phyloP scores from a whole-genome alignment of 2,888 invertebrate species.

The Luperina nickerlii region DNA sequence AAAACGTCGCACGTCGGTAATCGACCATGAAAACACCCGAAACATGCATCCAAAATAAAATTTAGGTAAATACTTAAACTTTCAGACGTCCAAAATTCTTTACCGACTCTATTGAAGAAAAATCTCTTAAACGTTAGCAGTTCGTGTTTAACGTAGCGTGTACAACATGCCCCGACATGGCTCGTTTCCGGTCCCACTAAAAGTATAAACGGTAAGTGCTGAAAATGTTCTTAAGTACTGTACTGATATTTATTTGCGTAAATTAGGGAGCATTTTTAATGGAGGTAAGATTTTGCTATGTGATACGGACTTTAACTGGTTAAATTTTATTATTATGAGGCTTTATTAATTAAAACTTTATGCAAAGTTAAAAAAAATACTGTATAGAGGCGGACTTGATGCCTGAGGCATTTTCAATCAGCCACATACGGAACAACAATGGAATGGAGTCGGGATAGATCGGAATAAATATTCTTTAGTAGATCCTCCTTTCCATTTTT shows the following conservation, averaged over 20 bases:
- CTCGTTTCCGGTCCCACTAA: conserved; percentile 61
- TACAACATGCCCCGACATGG: conserved; percentile 55
- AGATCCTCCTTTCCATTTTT: neutral
- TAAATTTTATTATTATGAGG: neutral
- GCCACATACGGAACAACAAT: neutral
- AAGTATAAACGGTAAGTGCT: conserved; percentile 62
- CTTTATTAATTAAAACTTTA: neutral
- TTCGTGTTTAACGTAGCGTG: conserved; percentile 63
- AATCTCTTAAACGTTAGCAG: conserved; percentile 53
- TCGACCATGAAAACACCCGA: neutral
- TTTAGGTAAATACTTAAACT: conserved; percentile 3
- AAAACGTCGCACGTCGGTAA: neutral
- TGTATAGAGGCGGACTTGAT: neutral
- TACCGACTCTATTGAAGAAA: conserved; percentile 54
- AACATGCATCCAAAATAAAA: neutral
- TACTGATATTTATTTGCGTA: conserved; percentile 45
- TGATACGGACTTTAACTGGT: neutral
- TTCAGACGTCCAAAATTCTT: conserved; percentile 25
- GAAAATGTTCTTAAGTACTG: conserved; percentile 34
- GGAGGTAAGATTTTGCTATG: neutral
- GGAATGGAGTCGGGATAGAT: neutral
- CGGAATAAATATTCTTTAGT: neutral
- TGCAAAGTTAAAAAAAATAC: neutral
- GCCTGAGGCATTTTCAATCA: neutral
- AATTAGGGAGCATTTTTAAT: conserved; percentile 31